Conservation (phyloP, 2,113 vertebrate genomes). For the Lichenostomus cassidix region DNA sequence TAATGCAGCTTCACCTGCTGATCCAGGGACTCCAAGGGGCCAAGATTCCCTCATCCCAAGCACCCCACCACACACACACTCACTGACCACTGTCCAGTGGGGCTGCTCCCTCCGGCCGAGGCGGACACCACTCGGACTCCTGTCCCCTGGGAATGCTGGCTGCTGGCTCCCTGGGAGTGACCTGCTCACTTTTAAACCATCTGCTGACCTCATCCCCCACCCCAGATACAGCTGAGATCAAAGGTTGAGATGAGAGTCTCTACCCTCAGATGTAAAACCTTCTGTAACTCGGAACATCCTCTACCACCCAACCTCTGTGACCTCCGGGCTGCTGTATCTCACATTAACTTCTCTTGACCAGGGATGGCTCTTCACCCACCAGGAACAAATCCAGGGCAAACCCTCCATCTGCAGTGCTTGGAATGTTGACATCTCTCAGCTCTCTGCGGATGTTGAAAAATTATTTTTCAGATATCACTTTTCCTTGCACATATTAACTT, state of each 20-base stretch:
- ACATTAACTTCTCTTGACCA: background rate
- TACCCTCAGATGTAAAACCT: background rate
- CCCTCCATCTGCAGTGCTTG: background rate
- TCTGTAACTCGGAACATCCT: background rate
- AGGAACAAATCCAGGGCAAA: background rate
- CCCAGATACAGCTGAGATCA: background rate
- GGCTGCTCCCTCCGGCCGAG: background rate
- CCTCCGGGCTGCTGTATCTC: background rate
- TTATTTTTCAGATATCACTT: background rate
- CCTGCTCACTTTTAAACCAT: slow-evolving; percentile 17
- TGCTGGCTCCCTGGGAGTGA: background rate
- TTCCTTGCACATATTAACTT: slow-evolving; percentile 31
- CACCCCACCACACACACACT: background rate
- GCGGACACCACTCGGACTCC: background rate
- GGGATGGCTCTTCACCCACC: background rate
- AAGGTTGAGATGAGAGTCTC: slow-evolving; percentile 15
- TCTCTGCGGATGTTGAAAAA: background rate
- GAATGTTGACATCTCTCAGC: background rate
- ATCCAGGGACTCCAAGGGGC: background rate
- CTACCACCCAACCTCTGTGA: background rate
- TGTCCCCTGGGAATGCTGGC: accelerated
- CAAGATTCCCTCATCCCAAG: background rate
- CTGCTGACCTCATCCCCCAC: background rate
- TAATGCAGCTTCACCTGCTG: background rate
- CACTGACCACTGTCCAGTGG: background rate